Conservation (phyloP, 2,888 invertebrate species). For the Ectemnius continuus region DNA sequence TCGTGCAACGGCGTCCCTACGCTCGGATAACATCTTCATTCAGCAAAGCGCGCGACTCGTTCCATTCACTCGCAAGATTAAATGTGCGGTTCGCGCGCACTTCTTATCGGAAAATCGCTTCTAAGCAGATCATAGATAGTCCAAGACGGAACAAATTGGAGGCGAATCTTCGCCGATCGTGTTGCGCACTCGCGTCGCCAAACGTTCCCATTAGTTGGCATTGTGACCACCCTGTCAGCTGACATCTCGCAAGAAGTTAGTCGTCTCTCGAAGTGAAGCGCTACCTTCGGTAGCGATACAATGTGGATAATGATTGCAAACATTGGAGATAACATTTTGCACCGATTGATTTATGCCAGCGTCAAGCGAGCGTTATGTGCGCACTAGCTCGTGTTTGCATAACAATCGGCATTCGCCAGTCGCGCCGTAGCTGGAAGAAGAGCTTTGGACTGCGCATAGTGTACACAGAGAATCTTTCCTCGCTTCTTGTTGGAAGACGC, state of each 20-base stretch:
- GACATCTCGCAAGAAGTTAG: no score
- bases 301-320: slow-evolving; percentile 6
- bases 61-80: slow-evolving; percentile 49
- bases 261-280: background rate
- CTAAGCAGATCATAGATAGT: slow-evolving; percentile 35
- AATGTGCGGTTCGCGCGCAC: slow-evolving; percentile 34
- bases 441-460: no score
- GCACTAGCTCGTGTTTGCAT: no score
- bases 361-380: no score
- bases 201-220: background rate
- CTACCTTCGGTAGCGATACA: background rate
- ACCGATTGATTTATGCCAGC: background rate
- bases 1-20: slow-evolving; percentile 8
- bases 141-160: background rate
- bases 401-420: no score
- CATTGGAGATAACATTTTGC: background rate
- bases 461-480: no score
- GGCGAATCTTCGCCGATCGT: background rate
- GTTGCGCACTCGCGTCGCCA: background rate
- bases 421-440: no score
- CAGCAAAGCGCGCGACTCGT: slow-evolving; percentile 22
- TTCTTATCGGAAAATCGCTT: slow-evolving; percentile 48
- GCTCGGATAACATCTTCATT: slow-evolving; percentile 50
- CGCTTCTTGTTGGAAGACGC: no score
- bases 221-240: background rate